Evolutionary conservation across 1,140 invertebrate species (phyloP), one percentile per base, ranked within the genome.

Genomic region (Kradibia gibbosae): DNA sequence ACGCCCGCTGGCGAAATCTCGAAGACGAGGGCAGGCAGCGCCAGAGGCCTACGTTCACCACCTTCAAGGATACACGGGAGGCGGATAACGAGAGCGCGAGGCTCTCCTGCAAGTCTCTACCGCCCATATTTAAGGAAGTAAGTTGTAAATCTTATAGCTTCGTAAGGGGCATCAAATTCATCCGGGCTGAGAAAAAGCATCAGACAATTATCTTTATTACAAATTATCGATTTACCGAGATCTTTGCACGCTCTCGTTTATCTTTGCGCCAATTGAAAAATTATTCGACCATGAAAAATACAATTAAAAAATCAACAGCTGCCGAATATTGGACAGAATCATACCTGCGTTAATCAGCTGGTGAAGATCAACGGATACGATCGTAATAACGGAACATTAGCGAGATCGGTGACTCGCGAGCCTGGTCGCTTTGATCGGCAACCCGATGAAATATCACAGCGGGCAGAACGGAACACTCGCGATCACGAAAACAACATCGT

Each of bases 281-380:
- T n/a, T n/a, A n/a, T n/a, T n/a, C n/a, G n/a, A n/a, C n/a, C 4
- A 62, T 13, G 28, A 62, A 17, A 62, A 62, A 31, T 36, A 5
- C 20, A 45, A 2, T 20, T 31, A 55, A 53, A 75, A 45, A 60
- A 36, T 39, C 13, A 25, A 28, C 34, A 75, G 73, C 2, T 60
- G 15, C 45, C 50, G 0, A 11, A 20, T 5, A 60, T 31, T 0
- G 8, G 3, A 20, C 25, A 50, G 31, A 73, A 36, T 3, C 39
- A 45, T 36, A 50, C 45, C 0, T 81, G 79, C 36, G 1, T 81
- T 3, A 81, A 81, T 80, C 89, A 91, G 78, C 89, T 89, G 31
- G 73, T 90, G 5, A 88, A 86, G 7, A 88, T 87, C 20, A 84
- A 90, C 15, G 89, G 90, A n/a, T 83, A 83, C 15, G 72, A 87